Base-by-base conservation (phyloP, 2,888 invertebrate species). In the Drosophila maculinotata region DNA sequence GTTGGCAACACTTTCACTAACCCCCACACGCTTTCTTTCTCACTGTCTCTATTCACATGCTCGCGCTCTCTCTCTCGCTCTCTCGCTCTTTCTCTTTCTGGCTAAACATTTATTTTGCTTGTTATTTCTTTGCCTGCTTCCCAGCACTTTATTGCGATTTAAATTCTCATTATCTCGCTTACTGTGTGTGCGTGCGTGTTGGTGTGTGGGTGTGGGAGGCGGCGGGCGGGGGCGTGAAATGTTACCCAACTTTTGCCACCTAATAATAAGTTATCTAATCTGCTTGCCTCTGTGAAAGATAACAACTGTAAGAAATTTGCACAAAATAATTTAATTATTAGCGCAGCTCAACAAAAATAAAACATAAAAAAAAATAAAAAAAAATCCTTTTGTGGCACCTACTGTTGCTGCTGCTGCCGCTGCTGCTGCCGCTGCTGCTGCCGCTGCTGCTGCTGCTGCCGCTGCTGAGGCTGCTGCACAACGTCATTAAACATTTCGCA, bases 261-360 rank as follows among this genome's bases (percentile, higher is more conserved):
- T 71, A 71, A 75, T 75, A 58, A 75, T 75, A 75, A 75, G 57
- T 75, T 75, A 75, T 71, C 71, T 75, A 75, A 75, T 67, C 64
- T 14, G 45, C 9, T 45, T 12, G 17, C 17, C 10, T 44, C 51
- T 63, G 57, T 53, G 71, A 42, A 48, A 64, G 69, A 66, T 63
- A 66, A 60, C 80, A 75, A 74, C 70, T 76, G 80, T 66, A 70
- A 63, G 74, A 74, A 82, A 79, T 76, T 71, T 68, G 56, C 64
- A 63, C 47, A 69, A 76, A 81, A 80, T 81, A 81, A 81, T 81
- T 81, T 71, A 78, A 84, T 84, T 81, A 84, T 84, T 65, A 66
- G 59, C 48, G 48, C 52, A 62, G 68, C 65, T 56, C n/a, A 38
- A 25, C 23, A 48, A 28, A 35, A 53, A n/a, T n/a, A 42, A 28